Base-by-base conservation (phyloP, 1,140 invertebrate species). In the Pemphigus obesinymphae region DNA sequence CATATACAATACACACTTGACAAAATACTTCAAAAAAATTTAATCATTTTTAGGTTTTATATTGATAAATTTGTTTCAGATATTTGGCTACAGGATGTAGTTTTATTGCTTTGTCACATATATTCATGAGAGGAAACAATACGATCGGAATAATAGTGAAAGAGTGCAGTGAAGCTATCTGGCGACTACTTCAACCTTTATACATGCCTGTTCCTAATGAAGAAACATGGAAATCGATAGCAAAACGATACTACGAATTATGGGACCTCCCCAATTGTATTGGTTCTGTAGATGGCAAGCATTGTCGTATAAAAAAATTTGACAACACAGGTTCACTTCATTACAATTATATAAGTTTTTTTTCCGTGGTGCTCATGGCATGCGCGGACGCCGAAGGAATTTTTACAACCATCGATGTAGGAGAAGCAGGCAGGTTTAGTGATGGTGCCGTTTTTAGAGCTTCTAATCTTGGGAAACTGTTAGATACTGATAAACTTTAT, bases 311-410 rank as follows among this genome's bases (percentile, higher is more conserved):
- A 15, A 75, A 76, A 50, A 63, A 43, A 29, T 82, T 83, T 45
- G 17, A 29, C 53, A 70, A 83, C 17, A 78, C 68, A 37, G 82
- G 83, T 20, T 83, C 83, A 26, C 55, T 82, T 58, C 23, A 48
- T 76, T 87, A 85, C 78, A 89, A 89, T 84, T 88, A 88, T 73
- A 89, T 88, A 84, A 50, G 73, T 8, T 84, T 80, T 72, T 87
- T 85, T 81, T 85, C 83, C 23, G 84, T 87, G 4, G 85, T 87
- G n/a, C 70, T 88, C 10, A 81, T 87, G 70, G 87, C 84, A 31
- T 45, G 85, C 2, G 84, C 84, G 31, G 87, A 88, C 82, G 84
- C 85, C 23, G 81, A 87, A 53, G 87, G 85, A 48, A 84, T 82
- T 76, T 87, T 87, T 83, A 85, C 83, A 10, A 50, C 83, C 11